A percentile compares a stretch with the other conserved stretches of the same genome.
Conservation (phyloP, 2,797 vertebrate genomes). For the Pantherophis vulpinus region DNA sequence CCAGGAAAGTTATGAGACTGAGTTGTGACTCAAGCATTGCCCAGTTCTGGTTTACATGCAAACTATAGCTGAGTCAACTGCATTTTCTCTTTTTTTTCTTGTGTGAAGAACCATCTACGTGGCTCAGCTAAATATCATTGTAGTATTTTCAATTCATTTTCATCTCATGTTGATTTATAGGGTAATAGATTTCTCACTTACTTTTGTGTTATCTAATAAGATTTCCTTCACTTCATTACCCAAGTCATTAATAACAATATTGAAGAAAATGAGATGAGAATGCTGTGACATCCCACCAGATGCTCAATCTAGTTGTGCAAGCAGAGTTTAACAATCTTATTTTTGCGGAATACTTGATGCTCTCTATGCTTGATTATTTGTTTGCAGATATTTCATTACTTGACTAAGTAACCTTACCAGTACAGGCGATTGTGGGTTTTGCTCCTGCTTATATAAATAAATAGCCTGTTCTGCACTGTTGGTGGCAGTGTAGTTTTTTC, state of each 20-base stretch:
- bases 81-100: background rate
- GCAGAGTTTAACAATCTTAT: background rate
- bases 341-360: background rate
- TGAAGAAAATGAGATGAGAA: background rate
- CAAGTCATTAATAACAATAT: background rate
- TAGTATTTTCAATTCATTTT: background rate
- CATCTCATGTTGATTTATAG: background rate
- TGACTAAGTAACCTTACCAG: background rate
- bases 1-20: background rate
- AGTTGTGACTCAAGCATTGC: background rate
- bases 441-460: background rate
- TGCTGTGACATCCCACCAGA: background rate
- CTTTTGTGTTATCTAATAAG: background rate
- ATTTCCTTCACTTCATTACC: background rate
- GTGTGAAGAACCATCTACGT: background rate
- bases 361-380: background rate
- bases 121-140: background rate
- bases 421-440: background rate
- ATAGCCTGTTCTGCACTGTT: background rate
- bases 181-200: background rate
- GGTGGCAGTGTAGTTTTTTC: background rate
- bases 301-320: background rate
- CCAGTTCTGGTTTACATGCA: background rate
- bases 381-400: background rate
- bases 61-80: background rate